Conservation (phyloP, 2,113 vertebrate genomes). For the Lampris incognitus region DNA sequence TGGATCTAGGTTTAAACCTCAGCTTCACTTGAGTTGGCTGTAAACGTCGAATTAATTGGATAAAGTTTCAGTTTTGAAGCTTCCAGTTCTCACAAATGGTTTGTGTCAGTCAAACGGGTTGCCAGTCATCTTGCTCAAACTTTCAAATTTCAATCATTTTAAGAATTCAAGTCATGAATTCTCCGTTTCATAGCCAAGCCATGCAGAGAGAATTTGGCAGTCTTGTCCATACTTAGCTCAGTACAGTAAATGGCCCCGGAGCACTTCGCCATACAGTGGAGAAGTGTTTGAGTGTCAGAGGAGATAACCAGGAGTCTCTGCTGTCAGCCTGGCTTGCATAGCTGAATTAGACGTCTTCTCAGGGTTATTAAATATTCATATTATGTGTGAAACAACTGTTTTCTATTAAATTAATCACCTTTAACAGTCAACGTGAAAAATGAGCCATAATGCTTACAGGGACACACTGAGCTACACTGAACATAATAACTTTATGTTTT, state of each 20-base stretch:
- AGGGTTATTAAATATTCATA: conserved; percentile 49
- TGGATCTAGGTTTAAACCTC: not conserved
- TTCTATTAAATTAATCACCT: conserved; percentile 22
- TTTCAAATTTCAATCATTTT: not conserved
- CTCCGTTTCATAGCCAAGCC: not conserved
- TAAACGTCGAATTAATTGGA: not conserved
- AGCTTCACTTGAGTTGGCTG: not conserved
- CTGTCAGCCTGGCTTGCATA: conserved; percentile 7
- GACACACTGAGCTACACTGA: too few relatives aligned
- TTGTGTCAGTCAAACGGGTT: not conserved
- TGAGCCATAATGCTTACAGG: not conserved
- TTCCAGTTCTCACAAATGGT: not conserved
- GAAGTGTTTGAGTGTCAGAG: not conserved
- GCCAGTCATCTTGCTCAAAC: not conserved
- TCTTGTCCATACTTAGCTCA: not conserved
- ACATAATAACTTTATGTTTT: conserved; percentile 39
- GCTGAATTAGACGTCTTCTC: conserved; percentile 24
- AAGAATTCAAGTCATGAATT: not conserved
- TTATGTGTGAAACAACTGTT: conserved; percentile 12
- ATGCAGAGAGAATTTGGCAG: not conserved
- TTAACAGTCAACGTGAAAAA: conserved; percentile 28
- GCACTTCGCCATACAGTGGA: not conserved
- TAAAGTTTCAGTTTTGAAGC: not conserved
- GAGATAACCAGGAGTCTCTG: conserved; percentile 38
- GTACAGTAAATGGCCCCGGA: conserved; percentile 5